phyloP scores from a whole-genome alignment of 2,797 vertebrate genomes.

The Fistularia commersonii region DNA sequence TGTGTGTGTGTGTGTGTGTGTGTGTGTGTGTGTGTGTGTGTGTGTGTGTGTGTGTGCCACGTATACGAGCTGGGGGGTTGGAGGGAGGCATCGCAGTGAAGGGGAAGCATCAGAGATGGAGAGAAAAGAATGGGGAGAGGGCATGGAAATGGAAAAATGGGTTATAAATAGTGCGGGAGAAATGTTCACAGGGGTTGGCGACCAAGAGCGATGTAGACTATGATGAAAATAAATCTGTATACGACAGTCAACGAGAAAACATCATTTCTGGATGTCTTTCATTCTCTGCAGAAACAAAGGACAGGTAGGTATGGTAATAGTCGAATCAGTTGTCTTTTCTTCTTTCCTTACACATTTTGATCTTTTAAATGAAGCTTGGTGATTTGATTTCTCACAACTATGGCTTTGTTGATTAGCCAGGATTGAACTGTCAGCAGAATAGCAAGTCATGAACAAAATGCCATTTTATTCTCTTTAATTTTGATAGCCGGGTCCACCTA shows the following conservation, averaged over 20 bases:
- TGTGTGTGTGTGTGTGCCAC: slow-evolving; percentile 51
- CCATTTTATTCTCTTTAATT: slow-evolving; percentile 25
- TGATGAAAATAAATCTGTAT: slow-evolving; percentile 11
- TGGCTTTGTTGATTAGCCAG: slow-evolving; percentile 43
- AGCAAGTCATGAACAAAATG: slow-evolving; percentile 31
- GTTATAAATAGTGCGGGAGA: neutral
- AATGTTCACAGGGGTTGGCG: neutral
- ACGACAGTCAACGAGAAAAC: neutral
- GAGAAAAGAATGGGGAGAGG: slow-evolving; percentile 20
- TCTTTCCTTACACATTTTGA: neutral
- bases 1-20: too few species aligned
- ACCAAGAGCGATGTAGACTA: neutral
- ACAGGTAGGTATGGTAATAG: neutral
- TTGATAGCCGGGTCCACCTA: slow-evolving; percentile 19
- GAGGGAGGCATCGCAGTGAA: neutral
- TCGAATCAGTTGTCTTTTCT: neutral
- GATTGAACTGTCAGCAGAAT: slow-evolving; percentile 22
- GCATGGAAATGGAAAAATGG: slow-evolving; percentile 3
- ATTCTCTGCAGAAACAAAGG: slow-evolving; percentile 1
- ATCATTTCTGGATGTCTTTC: slow-evolving; percentile 10
- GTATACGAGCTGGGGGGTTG: slow-evolving; percentile 31
- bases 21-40: too few species aligned
- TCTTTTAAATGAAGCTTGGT: neutral
- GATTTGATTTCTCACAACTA: slow-evolving; percentile 40
- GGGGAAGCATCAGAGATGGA: slow-evolving; percentile 12